Base-by-base conservation (phyloP, 2,888 invertebrate genomes). In the Himalopsyche anomala region DNA sequence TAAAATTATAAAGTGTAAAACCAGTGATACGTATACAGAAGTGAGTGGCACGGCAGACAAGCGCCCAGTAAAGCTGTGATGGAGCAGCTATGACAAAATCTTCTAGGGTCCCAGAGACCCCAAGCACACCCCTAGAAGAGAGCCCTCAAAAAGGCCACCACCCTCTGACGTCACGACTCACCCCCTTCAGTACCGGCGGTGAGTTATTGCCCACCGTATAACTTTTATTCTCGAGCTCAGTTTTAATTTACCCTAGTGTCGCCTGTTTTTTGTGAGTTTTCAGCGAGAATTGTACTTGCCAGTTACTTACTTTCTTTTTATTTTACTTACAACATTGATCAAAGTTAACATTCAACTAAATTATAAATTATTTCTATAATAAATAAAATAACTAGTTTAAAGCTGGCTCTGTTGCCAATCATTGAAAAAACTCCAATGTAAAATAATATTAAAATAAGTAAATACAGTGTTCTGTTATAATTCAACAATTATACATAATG, bases 41-140 rank as follows among this genome's bases (percentile, higher is more conserved):
- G 28, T 74, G 6, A 36, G 74, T 38, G 74, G 9, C 12, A 38
- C 36, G 74, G 74, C 74, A 69, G 69, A 11, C 69, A 38, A 74
- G 74, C 28, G 74, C 74, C 36, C 74, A 74, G 38, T 74, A 74
- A 83, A 51, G 74, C 74, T 83, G 83, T 51, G 36, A 83, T 83
- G 83, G 83, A 83, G 69, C 74, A 74, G 74, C 83, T 83, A 69
- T 83, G 83, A 83, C 83, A 69, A 45, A 83, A 51, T 45, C 42
- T 74, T 36, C 74, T 74, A 74, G 83, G 83, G 83, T 83, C 83
- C 74, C 45, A 28, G 83, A n/a, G 83, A 83, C 83, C 83, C 83
- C 83, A 15, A 51, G 74, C 74, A 74, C 69, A 42, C 74, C 83
- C 62, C 74, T 36, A 51, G 83, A 19, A 74, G 74, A 74, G 74